Conservation (phyloP, 2,113 vertebrate genomes). For the Microcebus lehilahytsara region DNA sequence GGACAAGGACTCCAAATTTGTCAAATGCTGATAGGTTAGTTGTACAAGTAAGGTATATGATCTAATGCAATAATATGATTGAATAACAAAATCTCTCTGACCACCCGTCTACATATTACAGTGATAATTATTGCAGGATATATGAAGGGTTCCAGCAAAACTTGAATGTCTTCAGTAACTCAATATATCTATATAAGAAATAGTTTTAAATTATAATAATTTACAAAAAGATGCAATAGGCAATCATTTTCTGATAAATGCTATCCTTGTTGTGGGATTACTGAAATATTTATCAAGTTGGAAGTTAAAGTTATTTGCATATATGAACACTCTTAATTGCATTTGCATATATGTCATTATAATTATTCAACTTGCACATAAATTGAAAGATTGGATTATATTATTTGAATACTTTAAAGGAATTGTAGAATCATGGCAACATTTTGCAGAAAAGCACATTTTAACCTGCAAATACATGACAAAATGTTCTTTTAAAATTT, state of each 20-base stretch:
- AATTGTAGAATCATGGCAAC: not conserved
- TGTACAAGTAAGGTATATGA: not conserved
- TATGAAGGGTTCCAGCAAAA: not conserved
- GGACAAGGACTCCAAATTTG: not conserved
- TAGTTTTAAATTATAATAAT: not conserved
- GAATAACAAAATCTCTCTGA: not conserved
- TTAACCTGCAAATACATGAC: not conserved
- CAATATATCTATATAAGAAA: not conserved
- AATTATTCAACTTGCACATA: constrained; percentile 58
- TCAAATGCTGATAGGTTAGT: not conserved
- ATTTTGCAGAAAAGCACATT: not conserved
- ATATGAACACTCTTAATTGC: constrained; percentile 56
- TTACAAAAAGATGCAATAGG: not conserved
- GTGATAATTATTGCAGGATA: not conserved
- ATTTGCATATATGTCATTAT: constrained; percentile 69
- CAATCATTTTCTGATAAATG: constrained; percentile 30
- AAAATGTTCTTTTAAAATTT: not conserved
- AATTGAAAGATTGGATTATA: constrained; percentile 46
- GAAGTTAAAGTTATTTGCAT: constrained; percentile 52
- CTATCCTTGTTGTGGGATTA: constrained; percentile 5
- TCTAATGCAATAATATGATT: not conserved
- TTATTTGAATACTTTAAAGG: not conserved
- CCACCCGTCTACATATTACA: not conserved
- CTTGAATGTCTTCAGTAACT: not conserved
- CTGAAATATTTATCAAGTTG: constrained; percentile 61